Evolutionary conservation across 2,888 invertebrate genomes (phyloP), one percentile per base, ranked within the genome.

Genomic region (Nomada ferruginata): DNA sequence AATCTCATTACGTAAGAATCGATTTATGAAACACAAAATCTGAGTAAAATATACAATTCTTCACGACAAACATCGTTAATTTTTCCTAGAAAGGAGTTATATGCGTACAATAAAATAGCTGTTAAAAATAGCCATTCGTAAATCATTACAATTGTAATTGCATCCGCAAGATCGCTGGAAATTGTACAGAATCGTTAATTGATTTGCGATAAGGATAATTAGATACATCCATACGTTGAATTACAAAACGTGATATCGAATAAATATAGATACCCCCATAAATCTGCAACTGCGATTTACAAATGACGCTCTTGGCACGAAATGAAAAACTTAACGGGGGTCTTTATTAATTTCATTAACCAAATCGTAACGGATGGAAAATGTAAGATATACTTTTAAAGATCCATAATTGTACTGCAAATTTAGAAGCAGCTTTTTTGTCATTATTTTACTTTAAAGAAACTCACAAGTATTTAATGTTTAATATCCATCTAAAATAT

Each of bases 1-100:
- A 77, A 77, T 23, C 1, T 3, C 4, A 15, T 79, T 77, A 53
- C 26, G 26, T 26, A 65, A 70, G 20, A 20, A 59, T 64, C 18
- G 9, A 60, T 76, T 0, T 20, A 9, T 23, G 2, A 2, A 3
- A 15, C 2, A 44, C 11, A 5, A 63, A 68, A n/a, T 53, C 5
- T 20, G n/a, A 13, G 13, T 36, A 26, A 26, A 15, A n/a, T 2
- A 15, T 44, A 18, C 26, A 50, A 42, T 72, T 60, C 50, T 20
- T 42, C 3, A 2, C 15, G 42, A 61, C 18, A n/a, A 5, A 9
- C 15, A 11, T 29, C 50, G 15, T 50, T 29, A 60, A 70, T 60
- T 1, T 64, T 47, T 47, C 26, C 36, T 18, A 13, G 23, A 2
- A 29, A 15, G 13, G 29, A 60, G 15, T n/a, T 63, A n/a, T 13